These are phyloP conservation scores for Centropristis striata DNA, from an alignment of 2,113 vertebrate species.

Conservation along the genomic window DNA sequence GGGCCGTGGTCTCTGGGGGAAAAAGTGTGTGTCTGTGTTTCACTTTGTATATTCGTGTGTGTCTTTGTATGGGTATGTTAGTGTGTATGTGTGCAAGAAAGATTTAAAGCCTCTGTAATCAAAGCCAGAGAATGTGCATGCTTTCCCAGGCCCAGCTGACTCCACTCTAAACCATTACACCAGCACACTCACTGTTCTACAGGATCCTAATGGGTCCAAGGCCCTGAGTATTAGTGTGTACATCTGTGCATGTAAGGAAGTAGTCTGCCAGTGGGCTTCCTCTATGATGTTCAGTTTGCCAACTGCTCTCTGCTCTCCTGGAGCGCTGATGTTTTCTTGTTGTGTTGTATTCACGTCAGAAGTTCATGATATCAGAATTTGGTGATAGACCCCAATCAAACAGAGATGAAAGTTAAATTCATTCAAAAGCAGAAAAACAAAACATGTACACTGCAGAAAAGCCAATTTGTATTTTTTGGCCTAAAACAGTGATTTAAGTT, in stretches of 20 bases:
- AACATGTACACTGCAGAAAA: too few species aligned
- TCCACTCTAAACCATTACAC: slow-evolving; percentile 64
- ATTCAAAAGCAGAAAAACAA: neutral
- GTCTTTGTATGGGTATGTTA: slow-evolving; percentile 19
- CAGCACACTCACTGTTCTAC: slow-evolving; percentile 36
- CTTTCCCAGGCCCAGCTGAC: slow-evolving; percentile 80
- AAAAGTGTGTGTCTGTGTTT: slow-evolving; percentile 45
- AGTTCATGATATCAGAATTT: neutral
- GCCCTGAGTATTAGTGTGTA: neutral
- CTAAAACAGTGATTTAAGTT: too few species aligned
- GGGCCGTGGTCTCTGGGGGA: slow-evolving; percentile 45
- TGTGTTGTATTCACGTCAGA: neutral
- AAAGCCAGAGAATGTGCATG: slow-evolving; percentile 71
- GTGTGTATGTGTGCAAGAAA: slow-evolving; percentile 53
- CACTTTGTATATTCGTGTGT: slow-evolving; percentile 40
- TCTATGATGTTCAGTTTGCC: slow-evolving; percentile 22
- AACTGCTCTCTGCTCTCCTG: slow-evolving; percentile 7
- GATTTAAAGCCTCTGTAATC: slow-evolving; percentile 71
- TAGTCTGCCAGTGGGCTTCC: slow-evolving; percentile 32
- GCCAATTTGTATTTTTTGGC: too few species aligned
- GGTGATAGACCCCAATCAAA: neutral
- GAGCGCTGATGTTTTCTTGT: neutral
- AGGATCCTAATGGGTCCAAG: slow-evolving; percentile 29
- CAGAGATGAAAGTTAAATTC: neutral
- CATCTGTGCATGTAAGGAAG: slow-evolving; percentile 27